Base-by-base conservation (phyloP, 1,140 invertebrate genomes). In the Neodiprion virginianus region DNA sequence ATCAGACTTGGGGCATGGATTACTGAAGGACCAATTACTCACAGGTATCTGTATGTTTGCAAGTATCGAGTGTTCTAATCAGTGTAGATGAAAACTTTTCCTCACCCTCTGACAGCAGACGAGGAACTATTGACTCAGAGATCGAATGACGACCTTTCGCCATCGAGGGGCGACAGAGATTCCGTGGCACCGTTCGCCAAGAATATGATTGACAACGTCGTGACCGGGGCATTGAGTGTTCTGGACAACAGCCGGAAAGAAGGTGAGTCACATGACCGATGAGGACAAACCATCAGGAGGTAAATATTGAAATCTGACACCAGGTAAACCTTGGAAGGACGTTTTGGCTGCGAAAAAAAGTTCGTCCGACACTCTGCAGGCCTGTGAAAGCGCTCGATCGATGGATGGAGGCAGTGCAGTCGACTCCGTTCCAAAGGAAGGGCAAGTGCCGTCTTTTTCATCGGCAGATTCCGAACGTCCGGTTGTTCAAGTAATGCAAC, bases 61-160 rank as follows among this genome's bases (percentile, higher is more conserved):
- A 61, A 61, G 4, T 40, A 40, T 40, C 28, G 28, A 61, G 3
- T 61, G 5, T 61, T 61, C 28, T 5, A 61, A 61, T 17, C 11
- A 61, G n/a, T 61, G 11, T 5, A 14, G 11, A 61, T 61, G 4
- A 17, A 61, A 17, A 61, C n/a, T 61, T 61, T 61, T 61, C 28
- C 28, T 40, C 2, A 61, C n/a, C 69, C 69, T 17, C 49, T 71
- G 4, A 48, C 7, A 69, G 14, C 7, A 69, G 68, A 69, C 21
- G 68, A 69, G 68, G 68, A 28, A 8, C 21, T 69, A 69, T 69
- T 14, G 68, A 69, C 21, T 17, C 40, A 40, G 69, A 71, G n/a
- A 7, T 28, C 14, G 48, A 71, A 17, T 17, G 49, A 12, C 4
- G 40, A 14, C 17, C 21, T 48, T 48, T 49, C 17, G 7, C 69